These are phyloP conservation scores for Alligator sinensis DNA, from an alignment of 2,113 vertebrate species.

Conservation along the genomic window DNA sequence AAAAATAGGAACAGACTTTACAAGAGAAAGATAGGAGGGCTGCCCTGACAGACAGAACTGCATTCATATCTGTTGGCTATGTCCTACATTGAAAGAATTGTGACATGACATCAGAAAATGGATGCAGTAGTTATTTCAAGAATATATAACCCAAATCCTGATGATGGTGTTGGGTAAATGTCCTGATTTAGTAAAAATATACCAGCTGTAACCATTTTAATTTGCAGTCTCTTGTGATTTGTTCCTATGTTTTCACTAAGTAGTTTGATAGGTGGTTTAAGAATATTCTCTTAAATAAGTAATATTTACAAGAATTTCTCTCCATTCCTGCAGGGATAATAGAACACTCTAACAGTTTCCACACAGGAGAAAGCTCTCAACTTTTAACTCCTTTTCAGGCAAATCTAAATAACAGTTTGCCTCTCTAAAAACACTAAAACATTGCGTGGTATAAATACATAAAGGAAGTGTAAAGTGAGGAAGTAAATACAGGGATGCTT, in stretches of 20 bases:
- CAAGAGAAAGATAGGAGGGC: neutral
- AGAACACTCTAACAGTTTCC: constrained; percentile 54
- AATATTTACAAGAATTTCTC: constrained; percentile 68
- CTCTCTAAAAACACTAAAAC: constrained; percentile 41
- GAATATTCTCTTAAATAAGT: constrained; percentile 72
- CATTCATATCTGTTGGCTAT: neutral
- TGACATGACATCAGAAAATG: constrained; percentile 1
- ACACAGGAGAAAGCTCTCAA: constrained; percentile 59
- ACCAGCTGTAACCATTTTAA: constrained; percentile 37
- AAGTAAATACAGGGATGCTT: neutral
- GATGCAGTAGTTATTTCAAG: constrained; percentile 33
- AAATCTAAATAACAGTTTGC: constrained; percentile 57
- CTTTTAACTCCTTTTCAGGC: constrained; percentile 46
- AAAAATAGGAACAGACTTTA: neutral
- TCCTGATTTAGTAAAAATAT: constrained; percentile 60
- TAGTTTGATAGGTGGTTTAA: constrained; percentile 60
- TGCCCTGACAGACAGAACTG: neutral
- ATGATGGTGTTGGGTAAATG: constrained; percentile 33
- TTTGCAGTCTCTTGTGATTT: constrained; percentile 53
- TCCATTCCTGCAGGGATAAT: constrained; percentile 63
- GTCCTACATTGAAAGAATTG: neutral
- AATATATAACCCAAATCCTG: constrained; percentile 40
- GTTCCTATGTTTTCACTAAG: constrained; percentile 55
- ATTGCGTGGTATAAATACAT: constrained; percentile 45
- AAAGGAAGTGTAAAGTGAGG: constrained; percentile 12